Evolutionary conservation across 2,888 invertebrate genomes (phyloP), one percentile per base, ranked within the genome.

Genomic region (Dasypolia templi): DNA sequence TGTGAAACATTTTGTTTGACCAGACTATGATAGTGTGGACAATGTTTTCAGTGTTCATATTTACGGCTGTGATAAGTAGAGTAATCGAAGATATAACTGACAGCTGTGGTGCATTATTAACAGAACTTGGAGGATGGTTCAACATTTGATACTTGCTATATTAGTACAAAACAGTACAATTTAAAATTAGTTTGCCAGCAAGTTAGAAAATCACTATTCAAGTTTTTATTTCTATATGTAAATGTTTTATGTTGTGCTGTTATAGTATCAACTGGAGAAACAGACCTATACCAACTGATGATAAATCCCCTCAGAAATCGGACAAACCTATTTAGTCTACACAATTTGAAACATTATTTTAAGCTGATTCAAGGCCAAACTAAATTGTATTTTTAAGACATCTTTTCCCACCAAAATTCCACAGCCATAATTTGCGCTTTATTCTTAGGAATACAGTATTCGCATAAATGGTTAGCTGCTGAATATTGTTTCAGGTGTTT

Each of bases 1-100:
- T 26, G 64, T 61, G 64, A 74, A 77, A 79, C 32, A 17, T 73
- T 44, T 71, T 56, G 44, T 68, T 61, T 49, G 46, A 67, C 67
- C 67, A 63, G 42, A 77, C 67, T 68, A 80, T 81, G 63, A 81
- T 72, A 66, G 81, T 77, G 71, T 80, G 78, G 72, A 81, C 77
- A 79, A 85, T 82, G 78, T 87, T 87, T 85, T 75, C 87, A 86
- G 88, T 89, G 91, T 91, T 91, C 87, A 89, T 90, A 90, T 89
- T 89, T 89, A 90, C 86, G 94, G 94, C 94, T 94, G 94, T 94
- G 94, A 94, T 93, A 91, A 86, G 84, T 89, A 75, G 67, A 82
- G 75, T 88, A 87, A 84, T 87, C 76, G 11, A 84, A 81, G 70
- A 78, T 69, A 58, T 64, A 65, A 72, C 77, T 76, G 74, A 79